A percentile compares a stretch with the other conserved stretches of the same genome.
Conservation (phyloP, 2,797 vertebrate species). For the Spinibarbus caldwelli region DNA sequence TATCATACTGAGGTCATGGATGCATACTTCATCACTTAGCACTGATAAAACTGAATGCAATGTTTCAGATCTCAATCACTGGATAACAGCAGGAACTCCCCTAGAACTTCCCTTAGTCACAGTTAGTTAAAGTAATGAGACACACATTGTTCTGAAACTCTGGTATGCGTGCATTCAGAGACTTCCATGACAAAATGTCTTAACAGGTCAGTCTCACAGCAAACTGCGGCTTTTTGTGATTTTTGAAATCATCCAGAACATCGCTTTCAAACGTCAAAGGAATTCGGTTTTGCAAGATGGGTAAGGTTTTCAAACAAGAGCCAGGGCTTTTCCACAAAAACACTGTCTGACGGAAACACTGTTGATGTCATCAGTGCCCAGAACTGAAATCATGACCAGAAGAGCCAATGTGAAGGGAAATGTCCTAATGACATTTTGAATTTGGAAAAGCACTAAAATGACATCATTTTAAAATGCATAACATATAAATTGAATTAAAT, state of each 20-base stretch:
- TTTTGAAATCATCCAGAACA: slow-evolving; percentile 4
- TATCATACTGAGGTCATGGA: not conserved
- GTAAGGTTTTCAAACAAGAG: slow-evolving; percentile 26
- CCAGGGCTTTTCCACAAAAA: slow-evolving; percentile 21
- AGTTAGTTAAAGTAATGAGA: not conserved
- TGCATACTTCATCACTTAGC: not conserved
- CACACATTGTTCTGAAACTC: not conserved
- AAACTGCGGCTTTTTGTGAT: not conserved
- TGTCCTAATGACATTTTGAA: not conserved
- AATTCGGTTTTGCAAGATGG: slow-evolving; percentile 33
- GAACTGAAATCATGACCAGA: slow-evolving; percentile 25
- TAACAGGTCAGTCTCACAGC: not conserved
- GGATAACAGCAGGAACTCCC: not conserved
- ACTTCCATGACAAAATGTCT: not conserved
- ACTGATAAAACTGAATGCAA: not conserved
- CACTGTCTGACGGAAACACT: slow-evolving; percentile 22
- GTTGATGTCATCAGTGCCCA: slow-evolving; percentile 8
- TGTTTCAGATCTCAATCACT: not conserved
- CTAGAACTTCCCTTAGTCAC: not conserved
- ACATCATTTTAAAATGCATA: not conserved
- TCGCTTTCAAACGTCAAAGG: not conserved
- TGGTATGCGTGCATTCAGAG: not conserved
- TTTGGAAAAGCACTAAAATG: not conserved
- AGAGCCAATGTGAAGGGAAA: not conserved
- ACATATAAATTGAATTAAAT: not conserved